These are phyloP conservation scores for Linyphia triangularis DNA, from an alignment of 2,888 invertebrate species.

Conservation along the genomic window DNA sequence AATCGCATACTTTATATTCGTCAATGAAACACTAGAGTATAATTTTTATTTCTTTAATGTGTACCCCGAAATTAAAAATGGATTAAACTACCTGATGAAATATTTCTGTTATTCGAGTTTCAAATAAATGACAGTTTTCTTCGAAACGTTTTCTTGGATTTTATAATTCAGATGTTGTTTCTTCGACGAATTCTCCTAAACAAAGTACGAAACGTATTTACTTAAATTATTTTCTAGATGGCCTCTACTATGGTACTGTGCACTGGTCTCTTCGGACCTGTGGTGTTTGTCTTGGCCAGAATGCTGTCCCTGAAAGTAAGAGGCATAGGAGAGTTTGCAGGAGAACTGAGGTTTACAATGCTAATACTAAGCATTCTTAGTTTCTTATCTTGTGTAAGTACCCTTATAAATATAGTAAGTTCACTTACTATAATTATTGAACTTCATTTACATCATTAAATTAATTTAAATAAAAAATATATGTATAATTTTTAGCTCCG, in stretches of 20 bases:
- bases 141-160: no score
- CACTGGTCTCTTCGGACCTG: slow-evolving; percentile 94
- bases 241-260: slow-evolving; percentile 96
- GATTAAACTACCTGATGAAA: no score
- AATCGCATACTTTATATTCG: no score
- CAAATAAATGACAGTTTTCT: no score
- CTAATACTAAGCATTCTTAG: slow-evolving; percentile 91
- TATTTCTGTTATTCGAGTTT: no score
- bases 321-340: slow-evolving; percentile 86
- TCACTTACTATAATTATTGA: background rate
- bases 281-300: slow-evolving; percentile 96
- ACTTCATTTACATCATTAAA: background rate
- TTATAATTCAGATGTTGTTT: no score
- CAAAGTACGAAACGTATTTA: no score
- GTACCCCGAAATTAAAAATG: no score
- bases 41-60: no score
- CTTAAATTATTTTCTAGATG: slow-evolving; percentile 85
- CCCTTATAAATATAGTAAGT: background rate
- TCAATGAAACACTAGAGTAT: no score
- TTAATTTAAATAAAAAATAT: background rate
- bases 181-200: no score
- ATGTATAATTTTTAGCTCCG: background rate
- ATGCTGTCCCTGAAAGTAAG: slow-evolving; percentile 90
- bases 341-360: slow-evolving; percentile 88
- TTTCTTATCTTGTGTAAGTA: slow-evolving; percentile 85